Percentiles rank a stretch among this genome's conserved stretches.
These are phyloP conservation scores for Gambusia holbrooki DNA, from an alignment of 2,113 vertebrate genomes.

Conservation along the genomic window DNA sequence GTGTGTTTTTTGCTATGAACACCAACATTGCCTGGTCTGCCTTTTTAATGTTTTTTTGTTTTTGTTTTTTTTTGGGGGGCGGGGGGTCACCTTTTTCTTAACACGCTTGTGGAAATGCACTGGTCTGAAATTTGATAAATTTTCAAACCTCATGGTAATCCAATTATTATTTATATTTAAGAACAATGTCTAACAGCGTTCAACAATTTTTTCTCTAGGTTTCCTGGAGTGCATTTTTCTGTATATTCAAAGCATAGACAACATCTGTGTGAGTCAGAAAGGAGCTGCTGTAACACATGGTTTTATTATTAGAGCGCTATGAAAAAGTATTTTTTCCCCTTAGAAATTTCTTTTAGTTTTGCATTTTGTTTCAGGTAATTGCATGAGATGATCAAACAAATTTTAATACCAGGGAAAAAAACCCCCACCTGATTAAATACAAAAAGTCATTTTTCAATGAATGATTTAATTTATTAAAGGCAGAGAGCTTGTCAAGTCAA, in stretches of 20 bases:
- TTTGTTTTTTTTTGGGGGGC: constrained; percentile 3
- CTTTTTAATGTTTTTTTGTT: constrained; percentile 12
- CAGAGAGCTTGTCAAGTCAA: not conserved
- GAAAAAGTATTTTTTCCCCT: too few relatives aligned
- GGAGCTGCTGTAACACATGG: too few relatives aligned
- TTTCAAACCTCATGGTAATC: not conserved
- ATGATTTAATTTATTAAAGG: not conserved
- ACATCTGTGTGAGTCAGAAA: too few relatives aligned
- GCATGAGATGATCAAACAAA: too few relatives aligned
- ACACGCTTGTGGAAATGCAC: not conserved
- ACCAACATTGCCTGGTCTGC: constrained; percentile 21
- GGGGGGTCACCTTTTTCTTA: constrained; percentile 1
- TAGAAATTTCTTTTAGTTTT: too few relatives aligned
- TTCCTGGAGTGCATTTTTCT: not conserved
- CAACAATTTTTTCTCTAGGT: not conserved
- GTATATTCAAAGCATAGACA: too few relatives aligned
- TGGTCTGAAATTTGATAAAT: not conserved
- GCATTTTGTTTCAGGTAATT: too few relatives aligned
- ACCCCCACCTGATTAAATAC: not conserved
- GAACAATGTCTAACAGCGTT: not conserved
- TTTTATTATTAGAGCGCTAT: too few relatives aligned
- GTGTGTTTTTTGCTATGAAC: constrained; percentile 39
- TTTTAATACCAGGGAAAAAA: too few relatives aligned
- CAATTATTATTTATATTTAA: not conserved
- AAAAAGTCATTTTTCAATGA: not conserved